Percentiles rank a stretch among this genome's conserved stretches.
phyloP scores from a whole-genome alignment of 1,140 invertebrate species.

The Phthorimaea operculella region DNA sequence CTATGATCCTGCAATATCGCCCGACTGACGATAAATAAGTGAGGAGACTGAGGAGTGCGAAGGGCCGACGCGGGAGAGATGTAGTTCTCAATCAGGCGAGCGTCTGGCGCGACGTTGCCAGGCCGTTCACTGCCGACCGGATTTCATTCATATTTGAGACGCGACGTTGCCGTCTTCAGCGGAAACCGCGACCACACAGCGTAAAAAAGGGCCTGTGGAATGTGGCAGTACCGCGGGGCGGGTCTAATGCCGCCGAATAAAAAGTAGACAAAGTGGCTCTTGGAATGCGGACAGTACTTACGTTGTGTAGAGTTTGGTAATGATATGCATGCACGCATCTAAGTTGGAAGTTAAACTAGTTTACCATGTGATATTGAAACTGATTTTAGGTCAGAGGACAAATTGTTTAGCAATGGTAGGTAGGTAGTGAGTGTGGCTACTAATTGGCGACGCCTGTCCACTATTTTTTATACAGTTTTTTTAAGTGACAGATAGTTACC shows the following conservation, averaged over 20 bases:
- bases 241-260: slow-evolving; percentile 56
- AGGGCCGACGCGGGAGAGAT: slow-evolving; percentile 55
- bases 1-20: slow-evolving; percentile 9
- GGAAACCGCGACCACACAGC: slow-evolving; percentile 65
- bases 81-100: slow-evolving; percentile 59
- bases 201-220: slow-evolving; percentile 64
- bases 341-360: too few species aligned
- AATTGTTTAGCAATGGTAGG: too few species aligned
- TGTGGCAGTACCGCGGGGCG: slow-evolving; percentile 61
- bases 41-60: slow-evolving; percentile 28
- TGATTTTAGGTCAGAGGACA: too few species aligned
- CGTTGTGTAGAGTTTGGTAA: too few species aligned
- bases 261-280: slow-evolving; percentile 35
- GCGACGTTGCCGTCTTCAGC: slow-evolving; percentile 63
- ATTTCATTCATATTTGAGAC: slow-evolving; percentile 67
- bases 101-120: slow-evolving; percentile 62
- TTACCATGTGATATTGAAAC: too few species aligned
- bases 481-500: too few species aligned
- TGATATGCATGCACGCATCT: too few species aligned
- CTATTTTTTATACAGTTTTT: too few species aligned
- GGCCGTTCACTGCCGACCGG: slow-evolving; percentile 49
- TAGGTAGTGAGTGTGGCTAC: too few species aligned
- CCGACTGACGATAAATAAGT: slow-evolving; percentile 29
- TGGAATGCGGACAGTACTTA: slow-evolving; percentile 52
- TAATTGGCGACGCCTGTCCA: too few species aligned